Base-by-base conservation (phyloP, 2,797 vertebrate genomes). In the Clarias laeviceps region DNA sequence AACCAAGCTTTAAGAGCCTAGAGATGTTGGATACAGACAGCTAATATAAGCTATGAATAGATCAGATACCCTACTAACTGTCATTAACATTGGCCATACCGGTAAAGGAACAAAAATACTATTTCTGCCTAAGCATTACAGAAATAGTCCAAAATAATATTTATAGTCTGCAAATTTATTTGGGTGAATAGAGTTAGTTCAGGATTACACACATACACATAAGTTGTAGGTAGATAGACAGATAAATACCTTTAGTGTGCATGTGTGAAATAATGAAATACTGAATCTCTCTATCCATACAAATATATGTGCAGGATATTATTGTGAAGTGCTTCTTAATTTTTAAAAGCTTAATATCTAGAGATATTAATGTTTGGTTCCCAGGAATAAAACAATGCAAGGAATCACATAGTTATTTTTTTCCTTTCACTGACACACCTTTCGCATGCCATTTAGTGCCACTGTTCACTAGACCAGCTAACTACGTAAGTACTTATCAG, bases 1-100 rank as follows among this genome's bases (percentile, higher is more conserved):
- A 72, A 45, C 24, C 37, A 74, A 74, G 45, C n/a, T 74, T 9
- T 56, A 17, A 56, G 50, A 56, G 24, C 17, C n/a, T 9, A 59
- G 18, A 77, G 29, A 77, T 77, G 17, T 32, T 76, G 50, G 17
- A 57, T 76, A 27, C 73, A 20, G 27, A 57, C n/a, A 76, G 74
- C 4, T 78, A 62, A 62, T n/a, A 62, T 14, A 24, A 62, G 12
- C 20, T 78, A 24, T 37, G 56, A 78, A 22, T n/a, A 61, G 5
- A 22, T 37, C 8, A 61, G 18, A 62, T 37, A 32, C 7, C 6
- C 54, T 45, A 8, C 17, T 32, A 32, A 20, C 2, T 62, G 32
- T 8, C 57, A 76, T 56, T 12, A 17, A 15, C 40, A 62, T 40
- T 62, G 32, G 6, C 34, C 24, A 14, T 40, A 61, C n/a, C 57